Evolutionary conservation across 2,113 vertebrate species (phyloP), one percentile per base, ranked within the genome.

Genomic region (Anguilla rostrata): DNA sequence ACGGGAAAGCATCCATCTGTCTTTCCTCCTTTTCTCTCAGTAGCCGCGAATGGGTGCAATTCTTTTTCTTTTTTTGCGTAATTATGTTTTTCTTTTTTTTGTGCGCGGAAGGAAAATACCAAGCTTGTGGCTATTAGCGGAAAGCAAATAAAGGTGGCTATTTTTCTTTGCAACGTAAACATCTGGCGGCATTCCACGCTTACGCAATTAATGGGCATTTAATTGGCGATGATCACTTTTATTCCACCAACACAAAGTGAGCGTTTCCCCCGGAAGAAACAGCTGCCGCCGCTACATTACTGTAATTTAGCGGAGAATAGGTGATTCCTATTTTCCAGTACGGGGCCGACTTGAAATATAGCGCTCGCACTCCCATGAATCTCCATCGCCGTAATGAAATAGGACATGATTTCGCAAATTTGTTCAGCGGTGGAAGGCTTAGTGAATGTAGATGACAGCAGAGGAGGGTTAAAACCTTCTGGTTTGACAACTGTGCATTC

Each of bases 181-280:
- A 99, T 97, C 97, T 99, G 97, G 96, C 96, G 96, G 94, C 95
- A 96, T 97, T 96, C 95, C 96, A 95, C 97, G 95, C 96, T 97
- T 97, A 96, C 96, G 96, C 96, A 98, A 98, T 98, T 99, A 98
- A 98, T 97, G 96, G 97, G 95, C 97, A 98, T 97, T 97, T 99
- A 99, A 98, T 98, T 99, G 97, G 95, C 95, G 96, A 98, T 99
- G 96, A 98, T 99, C 94, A 96, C 97, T 98, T 96, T 98, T 97
- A 98, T 96, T 97, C 96, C 96, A 94, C 95, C 95, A 97, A 96
- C 97, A 94, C 95, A 96, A 97, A 96, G 95, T 92, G 93, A 95
- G 95, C 96, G 96, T 97, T 97, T 96, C 96, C 96, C 94, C 93
- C 95, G 94, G 95, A 97, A 97, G 92, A 98, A 97, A 96, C 98